These are phyloP conservation scores for Polymixis flavicincta DNA, from an alignment of 2,888 invertebrate genomes.

Conservation along the genomic window DNA sequence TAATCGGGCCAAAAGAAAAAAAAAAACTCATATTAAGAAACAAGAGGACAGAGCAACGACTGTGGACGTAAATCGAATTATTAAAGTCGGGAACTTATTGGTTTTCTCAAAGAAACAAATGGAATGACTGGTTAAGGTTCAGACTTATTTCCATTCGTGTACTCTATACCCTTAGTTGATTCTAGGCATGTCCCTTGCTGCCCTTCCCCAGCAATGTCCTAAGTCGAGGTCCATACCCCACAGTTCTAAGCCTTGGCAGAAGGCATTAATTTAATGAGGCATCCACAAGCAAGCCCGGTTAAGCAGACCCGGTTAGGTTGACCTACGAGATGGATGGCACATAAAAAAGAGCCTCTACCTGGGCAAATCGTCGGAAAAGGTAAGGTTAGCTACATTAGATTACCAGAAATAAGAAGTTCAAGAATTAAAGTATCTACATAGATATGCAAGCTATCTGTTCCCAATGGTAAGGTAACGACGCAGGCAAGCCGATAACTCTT, in stretches of 20 bases:
- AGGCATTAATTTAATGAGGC: too few relatives aligned
- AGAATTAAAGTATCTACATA: conserved; percentile 11
- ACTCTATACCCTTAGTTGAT: not conserved
- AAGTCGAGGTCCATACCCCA: too few relatives aligned
- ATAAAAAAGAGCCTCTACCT: not conserved
- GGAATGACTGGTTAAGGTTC: not conserved
- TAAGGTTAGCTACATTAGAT: not conserved
- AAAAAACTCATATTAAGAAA: conserved; percentile 48
- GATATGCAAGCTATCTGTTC: conserved; percentile 9
- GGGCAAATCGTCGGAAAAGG: not conserved
- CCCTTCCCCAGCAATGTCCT: too few relatives aligned
- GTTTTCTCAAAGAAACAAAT: conserved; percentile 20
- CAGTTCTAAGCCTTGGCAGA: too few relatives aligned
- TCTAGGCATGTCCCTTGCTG: not conserved
- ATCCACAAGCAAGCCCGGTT: too few relatives aligned
- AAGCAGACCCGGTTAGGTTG: too few relatives aligned
- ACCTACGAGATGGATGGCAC: too few relatives aligned
- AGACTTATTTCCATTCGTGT: not conserved
- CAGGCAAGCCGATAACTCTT: conserved; percentile 62
- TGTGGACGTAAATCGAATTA: conserved; percentile 43
- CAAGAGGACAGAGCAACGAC: conserved; percentile 17
- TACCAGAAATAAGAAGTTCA: conserved; percentile 1
- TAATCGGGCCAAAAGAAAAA: conserved; percentile 27
- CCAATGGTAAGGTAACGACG: conserved; percentile 24
- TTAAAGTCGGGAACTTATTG: conserved; percentile 23